Evolutionary conservation across 2,797 vertebrate genomes (phyloP).

Genomic region (Gouania willdenowi): DNA sequence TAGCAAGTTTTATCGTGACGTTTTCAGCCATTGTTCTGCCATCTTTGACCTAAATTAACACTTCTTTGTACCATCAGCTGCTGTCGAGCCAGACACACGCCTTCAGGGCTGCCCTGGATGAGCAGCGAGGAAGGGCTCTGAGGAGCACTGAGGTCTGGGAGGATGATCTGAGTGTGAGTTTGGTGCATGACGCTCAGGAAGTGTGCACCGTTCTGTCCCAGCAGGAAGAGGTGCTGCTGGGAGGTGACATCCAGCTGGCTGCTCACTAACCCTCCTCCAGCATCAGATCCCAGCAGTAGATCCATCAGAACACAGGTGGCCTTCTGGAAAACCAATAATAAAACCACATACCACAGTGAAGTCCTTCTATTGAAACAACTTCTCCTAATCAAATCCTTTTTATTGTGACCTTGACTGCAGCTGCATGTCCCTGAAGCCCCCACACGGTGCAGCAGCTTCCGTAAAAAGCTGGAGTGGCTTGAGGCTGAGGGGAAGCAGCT

Average conservation of each 20-base stretch:
- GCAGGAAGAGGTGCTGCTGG: slow-evolving; percentile 79
- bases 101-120: slow-evolving; percentile 77
- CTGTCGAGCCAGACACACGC: slow-evolving; percentile 78
- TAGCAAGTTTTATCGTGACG: too few relatives aligned
- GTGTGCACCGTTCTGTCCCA: slow-evolving; percentile 78
- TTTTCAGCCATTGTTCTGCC: too few relatives aligned
- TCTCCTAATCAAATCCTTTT: too few relatives aligned
- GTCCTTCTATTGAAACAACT: not conserved
- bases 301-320: slow-evolving; percentile 75
- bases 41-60: not conserved
- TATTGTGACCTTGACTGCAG: slow-evolving; percentile 68
- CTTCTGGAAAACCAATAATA: slow-evolving; percentile 56
- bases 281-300: slow-evolving; percentile 72
- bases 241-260: slow-evolving; percentile 80
- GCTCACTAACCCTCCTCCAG: slow-evolving; percentile 59
- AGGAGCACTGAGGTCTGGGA: slow-evolving; percentile 77
- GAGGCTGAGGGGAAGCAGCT: slow-evolving; percentile 45
- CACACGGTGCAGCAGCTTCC: slow-evolving; percentile 75
- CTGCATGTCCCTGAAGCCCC: slow-evolving; percentile 72
- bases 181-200: slow-evolving; percentile 81
- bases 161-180: slow-evolving; percentile 80
- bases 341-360: not conserved
- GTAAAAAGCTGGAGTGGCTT: slow-evolving; percentile 68
- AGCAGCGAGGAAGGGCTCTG: slow-evolving; percentile 73
- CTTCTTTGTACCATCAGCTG: slow-evolving; percentile 72